Conservation (phyloP, 2,113 vertebrate species). For the Fulica atra region DNA sequence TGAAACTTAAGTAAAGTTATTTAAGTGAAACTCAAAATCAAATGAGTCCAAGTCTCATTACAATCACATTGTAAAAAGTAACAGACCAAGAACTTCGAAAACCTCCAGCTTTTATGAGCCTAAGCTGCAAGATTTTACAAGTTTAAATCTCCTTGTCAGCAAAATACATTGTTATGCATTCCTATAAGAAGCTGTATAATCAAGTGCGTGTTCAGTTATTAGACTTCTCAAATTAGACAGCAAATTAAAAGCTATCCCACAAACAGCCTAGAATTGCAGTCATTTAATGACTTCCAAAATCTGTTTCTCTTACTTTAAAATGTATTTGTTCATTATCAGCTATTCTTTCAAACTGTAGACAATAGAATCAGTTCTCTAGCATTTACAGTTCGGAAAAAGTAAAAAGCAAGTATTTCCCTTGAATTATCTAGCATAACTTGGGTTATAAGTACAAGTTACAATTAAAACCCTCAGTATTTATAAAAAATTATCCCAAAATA, state of each 20-base stretch:
- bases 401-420: background rate
- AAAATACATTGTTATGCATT: background rate
- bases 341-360: background rate
- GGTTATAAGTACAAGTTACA: background rate
- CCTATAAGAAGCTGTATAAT: background rate
- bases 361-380: constrained; percentile 10
- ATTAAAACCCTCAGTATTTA: background rate
- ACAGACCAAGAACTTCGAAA: background rate
- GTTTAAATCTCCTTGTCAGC: background rate
- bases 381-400: constrained; percentile 14
- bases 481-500: background rate
- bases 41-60: background rate
- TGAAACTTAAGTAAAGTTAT: background rate
- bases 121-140: background rate
- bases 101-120: background rate
- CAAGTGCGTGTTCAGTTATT: background rate
- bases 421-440: background rate
- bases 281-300: background rate
- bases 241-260: background rate
- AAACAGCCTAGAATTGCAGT: background rate
- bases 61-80: background rate
- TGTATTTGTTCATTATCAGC: background rate
- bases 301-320: background rate
- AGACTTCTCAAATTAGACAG: background rate
- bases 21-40: background rate